A percentile compares a stretch with the other conserved stretches of the same genome.
Conservation (phyloP, 1,140 invertebrate genomes). For the Drosophila murphyi region DNA sequence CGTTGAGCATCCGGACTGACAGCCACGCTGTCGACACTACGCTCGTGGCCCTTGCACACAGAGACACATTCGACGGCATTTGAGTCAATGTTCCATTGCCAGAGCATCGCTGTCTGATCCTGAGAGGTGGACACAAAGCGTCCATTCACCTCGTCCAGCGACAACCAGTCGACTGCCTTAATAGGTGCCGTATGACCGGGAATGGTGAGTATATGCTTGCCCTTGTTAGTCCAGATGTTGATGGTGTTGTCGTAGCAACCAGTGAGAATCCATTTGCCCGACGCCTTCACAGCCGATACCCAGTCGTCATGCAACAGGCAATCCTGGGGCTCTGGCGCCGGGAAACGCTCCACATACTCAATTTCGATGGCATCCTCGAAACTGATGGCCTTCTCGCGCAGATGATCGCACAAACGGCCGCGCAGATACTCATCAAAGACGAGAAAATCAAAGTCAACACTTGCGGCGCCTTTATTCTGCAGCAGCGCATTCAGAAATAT, state of each 20-base stretch:
- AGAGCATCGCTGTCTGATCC: slow-evolving; percentile 96
- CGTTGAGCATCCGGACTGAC: slow-evolving; percentile 88
- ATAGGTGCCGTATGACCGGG: slow-evolving; percentile 94
- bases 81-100: slow-evolving; percentile 92
- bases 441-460: slow-evolving; percentile 95
- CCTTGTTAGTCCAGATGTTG: slow-evolving; percentile 94
- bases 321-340: slow-evolving; percentile 95
- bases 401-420: slow-evolving; percentile 86
- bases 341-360: slow-evolving; percentile 95
- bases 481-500: slow-evolving; percentile 92
- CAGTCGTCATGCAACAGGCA: slow-evolving; percentile 97
- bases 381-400: slow-evolving; percentile 88
- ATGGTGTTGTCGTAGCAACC: slow-evolving; percentile 98
- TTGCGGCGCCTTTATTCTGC: slow-evolving; percentile 78
- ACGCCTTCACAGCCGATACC: slow-evolving; percentile 93
- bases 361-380: slow-evolving; percentile 92
- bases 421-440: slow-evolving; percentile 92
- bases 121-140: slow-evolving; percentile 95
- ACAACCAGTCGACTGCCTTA: slow-evolving; percentile 95
- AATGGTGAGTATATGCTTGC: slow-evolving; percentile 92
- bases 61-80: slow-evolving; percentile 93
- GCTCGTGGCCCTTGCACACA: slow-evolving; percentile 94
- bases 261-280: slow-evolving; percentile 93
- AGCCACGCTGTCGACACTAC: slow-evolving; percentile 93
- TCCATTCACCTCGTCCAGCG: slow-evolving; percentile 87